Conservation (phyloP, 2,888 invertebrate species). For the Lepidocyrtinus sp. region DNA sequence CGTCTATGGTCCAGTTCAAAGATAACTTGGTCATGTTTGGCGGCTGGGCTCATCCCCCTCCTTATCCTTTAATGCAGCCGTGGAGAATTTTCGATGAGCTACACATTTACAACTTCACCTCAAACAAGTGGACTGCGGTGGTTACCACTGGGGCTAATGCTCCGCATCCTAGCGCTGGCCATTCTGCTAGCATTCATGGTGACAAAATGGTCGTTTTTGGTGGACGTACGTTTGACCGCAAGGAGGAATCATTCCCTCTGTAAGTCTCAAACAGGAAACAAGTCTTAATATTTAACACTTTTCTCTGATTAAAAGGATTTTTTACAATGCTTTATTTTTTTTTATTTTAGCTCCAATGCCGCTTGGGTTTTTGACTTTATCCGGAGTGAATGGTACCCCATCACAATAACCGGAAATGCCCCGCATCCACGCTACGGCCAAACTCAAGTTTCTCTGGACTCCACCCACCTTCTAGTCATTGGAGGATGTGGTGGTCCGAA, state of each 20-base stretch:
- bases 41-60: constrained; percentile 78
- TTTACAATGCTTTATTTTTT: constrained; percentile 35
- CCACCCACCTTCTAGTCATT: constrained; percentile 83
- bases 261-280: constrained; percentile 30
- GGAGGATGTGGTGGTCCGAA: constrained; percentile 91
- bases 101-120: constrained; percentile 86
- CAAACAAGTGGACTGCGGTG: constrained; percentile 85
- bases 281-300: neutral
- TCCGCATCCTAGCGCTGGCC: constrained; percentile 90
- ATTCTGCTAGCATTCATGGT: constrained; percentile 89
- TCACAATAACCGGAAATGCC: constrained; percentile 75
- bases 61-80: constrained; percentile 71
- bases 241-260: constrained; percentile 68
- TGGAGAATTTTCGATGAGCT: constrained; percentile 93
- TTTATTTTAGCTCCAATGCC: constrained; percentile 80
- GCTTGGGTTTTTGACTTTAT: constrained; percentile 90
- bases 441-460: constrained; percentile 88
- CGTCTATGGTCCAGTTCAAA: constrained; percentile 90
- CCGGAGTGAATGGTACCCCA: constrained; percentile 83
- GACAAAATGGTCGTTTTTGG: constrained; percentile 90
- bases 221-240: constrained; percentile 73
- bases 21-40: constrained; percentile 91
- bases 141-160: constrained; percentile 76
- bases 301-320: constrained; percentile 34
- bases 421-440: constrained; percentile 93